Evolutionary conservation across 2,888 invertebrate genomes (phyloP), one percentile per base, ranked within the genome.

Genomic region (Scrobipalpa atriplicella): DNA sequence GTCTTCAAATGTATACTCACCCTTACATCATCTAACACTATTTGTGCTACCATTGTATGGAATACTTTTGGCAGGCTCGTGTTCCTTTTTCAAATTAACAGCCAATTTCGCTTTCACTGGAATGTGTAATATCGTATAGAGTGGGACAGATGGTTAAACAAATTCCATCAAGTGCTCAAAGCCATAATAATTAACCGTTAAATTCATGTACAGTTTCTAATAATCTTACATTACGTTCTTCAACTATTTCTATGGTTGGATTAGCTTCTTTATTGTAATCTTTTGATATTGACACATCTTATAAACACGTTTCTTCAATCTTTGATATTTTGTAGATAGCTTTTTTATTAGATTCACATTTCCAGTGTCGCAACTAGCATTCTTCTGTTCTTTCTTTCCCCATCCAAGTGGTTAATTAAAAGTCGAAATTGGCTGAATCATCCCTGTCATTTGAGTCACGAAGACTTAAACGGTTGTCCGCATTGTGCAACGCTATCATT

Each of bases 61-160:
- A 9, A 56, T 51, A 73, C 72, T 77, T 71, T 74, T 68, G 60
- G 72, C 70, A 72, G 69, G 43, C 43, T 62, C 65, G 10, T 68
- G 62, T 71, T 64, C 71, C 71, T 72, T 78, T 80, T 80, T 73
- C 69, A 74, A 78, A 78, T 82, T 77, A 73, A 72, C 71, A 74
- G 70, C 75, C 78, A 79, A 78, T 79, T 86, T 89, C 84, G 77
- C 90, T 90, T 90, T 90, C 89, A 86, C 89, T 84, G 74, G 70
- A 75, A 77, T 81, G 81, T 85, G 83, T 81, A 75, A 75, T 77
- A 77, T 75, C 68, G 69, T 78, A 75, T 75, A 77, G 71, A 66
- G 73, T 76, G 75, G 75, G 5, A 77, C 74, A 29, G 29, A 29
- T 29, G 29, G 74, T 75, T 66, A 68, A 68, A 64, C 66, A 64